These are phyloP conservation scores for Cheilosia urbana DNA, from an alignment of 2,888 invertebrate species.

Conservation along the genomic window DNA sequence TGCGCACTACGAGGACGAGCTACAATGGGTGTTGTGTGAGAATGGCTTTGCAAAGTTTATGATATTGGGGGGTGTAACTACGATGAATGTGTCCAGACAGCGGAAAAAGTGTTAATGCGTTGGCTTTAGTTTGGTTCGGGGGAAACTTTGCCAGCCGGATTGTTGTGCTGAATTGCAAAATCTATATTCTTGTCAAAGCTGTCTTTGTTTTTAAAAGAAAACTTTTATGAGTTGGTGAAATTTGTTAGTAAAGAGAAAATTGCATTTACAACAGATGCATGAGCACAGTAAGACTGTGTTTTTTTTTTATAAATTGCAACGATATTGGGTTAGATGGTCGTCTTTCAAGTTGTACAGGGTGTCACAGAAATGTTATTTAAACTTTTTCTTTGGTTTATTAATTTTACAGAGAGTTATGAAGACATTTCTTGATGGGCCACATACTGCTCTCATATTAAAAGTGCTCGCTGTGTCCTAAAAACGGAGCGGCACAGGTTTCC, in stretches of 20 bases:
- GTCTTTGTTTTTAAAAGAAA: too few species aligned
- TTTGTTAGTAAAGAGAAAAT: neutral
- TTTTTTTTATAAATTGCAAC: too few species aligned
- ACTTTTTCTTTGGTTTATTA: too few species aligned
- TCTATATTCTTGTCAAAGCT: neutral
- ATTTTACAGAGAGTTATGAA: too few species aligned
- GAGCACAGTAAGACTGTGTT: neutral
- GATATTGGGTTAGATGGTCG: too few species aligned
- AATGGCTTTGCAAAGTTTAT: constrained; percentile 4
- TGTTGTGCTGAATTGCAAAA: constrained; percentile 48
- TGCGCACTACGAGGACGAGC: neutral
- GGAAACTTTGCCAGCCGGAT: constrained; percentile 23
- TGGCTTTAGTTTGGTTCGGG: constrained; percentile 15
- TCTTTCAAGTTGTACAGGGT: too few species aligned
- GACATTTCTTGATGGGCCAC: too few species aligned
- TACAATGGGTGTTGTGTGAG: neutral
- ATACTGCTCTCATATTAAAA: too few species aligned
- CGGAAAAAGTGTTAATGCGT: constrained; percentile 47
- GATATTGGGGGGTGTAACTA: neutral
- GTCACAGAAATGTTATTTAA: too few species aligned
- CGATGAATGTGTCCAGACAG: constrained; percentile 21
- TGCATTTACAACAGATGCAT: neutral
- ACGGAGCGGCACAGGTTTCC: too few species aligned
- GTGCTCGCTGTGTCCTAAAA: too few species aligned
- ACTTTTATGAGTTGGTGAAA: neutral